Evolutionary conservation across 2,888 invertebrate genomes (phyloP).

Genomic region (Plebejus melissa): DNA sequence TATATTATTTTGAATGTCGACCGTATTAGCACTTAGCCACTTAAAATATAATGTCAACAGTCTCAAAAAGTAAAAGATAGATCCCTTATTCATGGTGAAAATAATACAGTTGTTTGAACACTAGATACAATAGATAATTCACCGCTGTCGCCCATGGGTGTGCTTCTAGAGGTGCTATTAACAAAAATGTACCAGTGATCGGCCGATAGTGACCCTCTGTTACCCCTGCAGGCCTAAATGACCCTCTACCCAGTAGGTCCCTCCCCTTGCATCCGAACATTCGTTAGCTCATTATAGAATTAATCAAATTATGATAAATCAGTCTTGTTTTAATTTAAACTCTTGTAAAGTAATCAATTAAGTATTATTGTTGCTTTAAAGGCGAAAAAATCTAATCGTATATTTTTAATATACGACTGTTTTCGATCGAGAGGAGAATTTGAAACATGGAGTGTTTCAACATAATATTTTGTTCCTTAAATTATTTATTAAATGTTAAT

Average conservation of each 20-base stretch:
- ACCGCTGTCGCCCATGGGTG: not conserved
- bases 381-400: not conserved
- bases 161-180: conserved; percentile 46
- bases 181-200: conserved; percentile 63
- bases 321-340: not conserved
- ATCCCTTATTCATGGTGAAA: not conserved
- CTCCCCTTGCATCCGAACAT: not conserved
- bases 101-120: not conserved
- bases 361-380: not conserved
- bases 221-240: conserved; percentile 32
- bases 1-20: too few species aligned
- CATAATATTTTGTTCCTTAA: too few species aligned
- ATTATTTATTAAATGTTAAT: not conserved
- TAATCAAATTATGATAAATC: conserved; percentile 26
- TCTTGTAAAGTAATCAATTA: not conserved
- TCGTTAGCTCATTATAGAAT: conserved; percentile 24
- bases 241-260: not conserved
- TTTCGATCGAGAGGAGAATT: too few species aligned
- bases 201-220: conserved; percentile 54
- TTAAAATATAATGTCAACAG: too few species aligned
- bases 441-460: too few species aligned
- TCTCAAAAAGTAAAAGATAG: not conserved
- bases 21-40: too few species aligned
- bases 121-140: not conserved
- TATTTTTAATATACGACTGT: too few species aligned